Conservation (phyloP, 2,888 invertebrate species). For the Melolontha melolontha region DNA sequence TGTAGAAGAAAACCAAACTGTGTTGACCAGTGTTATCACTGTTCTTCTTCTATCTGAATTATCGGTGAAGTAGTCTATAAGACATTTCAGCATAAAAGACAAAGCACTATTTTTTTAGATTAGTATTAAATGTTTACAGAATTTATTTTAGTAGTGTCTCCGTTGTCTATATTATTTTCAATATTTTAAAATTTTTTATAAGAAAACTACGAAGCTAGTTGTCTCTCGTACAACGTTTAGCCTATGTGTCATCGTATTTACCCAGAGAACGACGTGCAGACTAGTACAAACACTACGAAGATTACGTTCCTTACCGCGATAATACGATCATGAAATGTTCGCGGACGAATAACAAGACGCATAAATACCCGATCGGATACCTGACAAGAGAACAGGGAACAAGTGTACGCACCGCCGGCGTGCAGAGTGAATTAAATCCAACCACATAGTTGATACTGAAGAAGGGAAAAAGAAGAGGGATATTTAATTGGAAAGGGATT, state of each 20-base stretch:
- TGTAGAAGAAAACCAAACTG: no score
- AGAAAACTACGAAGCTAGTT: no score
- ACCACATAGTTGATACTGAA: conserved; percentile 8
- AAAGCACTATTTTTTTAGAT: no score
- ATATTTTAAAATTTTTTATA: no score
- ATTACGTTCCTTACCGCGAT: conserved; percentile 45
- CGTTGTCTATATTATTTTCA: no score
- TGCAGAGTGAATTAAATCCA: conserved; percentile 46
- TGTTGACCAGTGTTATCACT: no score
- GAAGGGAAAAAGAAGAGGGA: conserved; percentile 38
- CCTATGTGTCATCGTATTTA: conserved; percentile 19
- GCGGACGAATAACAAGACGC: conserved; percentile 46
- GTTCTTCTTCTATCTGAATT: no score
- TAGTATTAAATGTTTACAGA: no score
- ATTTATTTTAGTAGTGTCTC: no score
- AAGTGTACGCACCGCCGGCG: conserved; percentile 44
- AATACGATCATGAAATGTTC: conserved; percentile 48
- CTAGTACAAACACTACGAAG: conserved; percentile 35
- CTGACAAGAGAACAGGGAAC: conserved; percentile 48
- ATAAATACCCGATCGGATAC: conserved; percentile 47
- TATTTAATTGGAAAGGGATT: conserved; percentile 44
- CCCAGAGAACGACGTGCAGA: conserved; percentile 13
- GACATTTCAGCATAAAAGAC: no score
- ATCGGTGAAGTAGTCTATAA: no score
- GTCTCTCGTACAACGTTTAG: conserved; percentile 4